These are phyloP conservation scores for Ophioninae sp. DNA, from an alignment of 2,888 invertebrate species.

Conservation along the genomic window DNA sequence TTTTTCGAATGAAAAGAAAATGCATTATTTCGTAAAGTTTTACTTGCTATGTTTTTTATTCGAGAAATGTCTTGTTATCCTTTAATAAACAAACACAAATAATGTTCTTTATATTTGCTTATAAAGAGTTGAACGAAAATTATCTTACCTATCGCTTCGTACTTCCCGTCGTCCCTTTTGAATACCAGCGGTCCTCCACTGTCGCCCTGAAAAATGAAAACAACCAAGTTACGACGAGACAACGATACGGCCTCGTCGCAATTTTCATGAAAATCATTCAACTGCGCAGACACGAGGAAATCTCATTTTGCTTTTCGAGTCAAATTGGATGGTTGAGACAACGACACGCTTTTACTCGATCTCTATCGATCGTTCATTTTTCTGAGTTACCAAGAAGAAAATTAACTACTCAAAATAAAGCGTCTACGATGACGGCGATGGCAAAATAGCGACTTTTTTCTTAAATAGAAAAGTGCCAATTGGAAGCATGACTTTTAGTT, in stretches of 20 bases:
- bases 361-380: too few relatives aligned
- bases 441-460: too few relatives aligned
- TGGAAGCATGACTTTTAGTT: too few relatives aligned
- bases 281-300: background rate
- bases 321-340: background rate
- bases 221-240: background rate
- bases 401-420: too few relatives aligned
- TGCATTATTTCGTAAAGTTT: background rate
- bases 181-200: constrained; percentile 86
- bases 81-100: background rate
- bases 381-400: too few relatives aligned
- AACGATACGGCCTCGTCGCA: background rate
- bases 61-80: background rate
- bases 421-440: too few relatives aligned
- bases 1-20: background rate
- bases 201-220: constrained; percentile 82
- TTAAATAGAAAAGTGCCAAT: too few relatives aligned
- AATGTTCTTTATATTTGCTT: background rate
- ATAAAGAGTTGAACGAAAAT: background rate
- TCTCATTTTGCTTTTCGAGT: background rate
- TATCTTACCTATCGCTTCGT: constrained; percentile 84
- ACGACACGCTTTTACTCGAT: too few relatives aligned
- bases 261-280: background rate
- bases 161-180: constrained; percentile 82
- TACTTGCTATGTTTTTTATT: background rate